These are phyloP conservation scores for Nerophis ophidion DNA, from an alignment of 2,113 vertebrate species.

Conservation along the genomic window DNA sequence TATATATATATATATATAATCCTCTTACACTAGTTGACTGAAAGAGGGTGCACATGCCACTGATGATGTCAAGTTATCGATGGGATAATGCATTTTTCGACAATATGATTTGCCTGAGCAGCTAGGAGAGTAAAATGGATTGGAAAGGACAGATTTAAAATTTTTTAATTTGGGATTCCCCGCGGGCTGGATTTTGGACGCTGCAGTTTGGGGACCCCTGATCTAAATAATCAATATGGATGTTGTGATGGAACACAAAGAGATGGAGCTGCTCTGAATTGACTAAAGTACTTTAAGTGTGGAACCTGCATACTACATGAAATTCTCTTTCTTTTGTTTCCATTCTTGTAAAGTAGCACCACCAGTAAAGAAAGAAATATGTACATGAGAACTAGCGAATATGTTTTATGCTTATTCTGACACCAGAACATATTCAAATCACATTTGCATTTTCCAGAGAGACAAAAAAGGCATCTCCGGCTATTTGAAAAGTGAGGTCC, in stretches of 20 bases:
- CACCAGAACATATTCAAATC: conserved; percentile 56
- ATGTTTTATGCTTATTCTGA: conserved; percentile 56
- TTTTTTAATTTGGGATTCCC: too few species aligned
- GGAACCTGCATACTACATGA: conserved; percentile 15
- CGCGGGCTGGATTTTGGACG: too few species aligned
- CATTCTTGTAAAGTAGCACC: conserved; percentile 56
- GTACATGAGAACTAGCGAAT: conserved; percentile 66
- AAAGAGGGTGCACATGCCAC: too few species aligned
- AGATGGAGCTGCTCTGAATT: conserved; percentile 30
- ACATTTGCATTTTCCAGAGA: conserved; percentile 59
- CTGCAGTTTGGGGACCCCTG: too few species aligned
- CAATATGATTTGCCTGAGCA: too few species aligned
- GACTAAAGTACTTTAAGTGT: conserved; percentile 20
- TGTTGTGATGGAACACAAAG: conserved; percentile 11
- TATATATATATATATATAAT: too few species aligned
- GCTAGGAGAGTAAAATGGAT: too few species aligned
- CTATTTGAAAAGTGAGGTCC: conserved; percentile 41
- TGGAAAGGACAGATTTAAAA: too few species aligned
- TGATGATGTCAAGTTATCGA: too few species aligned
- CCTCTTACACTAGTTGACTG: too few species aligned
- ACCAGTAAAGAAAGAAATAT: conserved; percentile 48
- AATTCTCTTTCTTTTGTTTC: conserved; percentile 24
- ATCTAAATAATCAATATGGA: neutral
- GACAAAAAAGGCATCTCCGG: conserved; percentile 52
- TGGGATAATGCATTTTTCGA: too few species aligned